A percentile compares a stretch with the other conserved stretches of the same genome.
Conservation (phyloP, 1,140 invertebrate species). For the Stegodyphus dumicola region DNA sequence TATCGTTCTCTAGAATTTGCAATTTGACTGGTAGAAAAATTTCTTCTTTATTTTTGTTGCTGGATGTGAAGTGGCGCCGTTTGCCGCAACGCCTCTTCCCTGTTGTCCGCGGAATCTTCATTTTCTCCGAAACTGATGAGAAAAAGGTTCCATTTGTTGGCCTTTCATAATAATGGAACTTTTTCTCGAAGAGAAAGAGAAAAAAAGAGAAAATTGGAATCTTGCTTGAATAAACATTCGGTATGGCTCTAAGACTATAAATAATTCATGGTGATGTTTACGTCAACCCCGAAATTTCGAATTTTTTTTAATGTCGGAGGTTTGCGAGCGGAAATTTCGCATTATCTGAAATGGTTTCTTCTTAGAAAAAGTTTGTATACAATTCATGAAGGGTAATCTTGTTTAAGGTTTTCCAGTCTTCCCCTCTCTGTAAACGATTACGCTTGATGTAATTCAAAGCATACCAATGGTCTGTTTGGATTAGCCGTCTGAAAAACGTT, state of each 20-base stretch:
- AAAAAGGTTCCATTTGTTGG: conserved; percentile 61
- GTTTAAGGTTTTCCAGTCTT: conserved; percentile 50
- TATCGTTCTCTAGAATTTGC: conserved; percentile 55
- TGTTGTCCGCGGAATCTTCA: conserved; percentile 57
- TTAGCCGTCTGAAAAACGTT: conserved; percentile 21
- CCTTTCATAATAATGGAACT: conserved; percentile 61
- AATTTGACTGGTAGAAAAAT: conserved; percentile 59
- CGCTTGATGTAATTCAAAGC: conserved; percentile 49
- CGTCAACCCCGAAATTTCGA: conserved; percentile 50
- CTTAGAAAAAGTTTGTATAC: conserved; percentile 55
- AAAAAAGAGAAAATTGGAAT: conserved; percentile 59
- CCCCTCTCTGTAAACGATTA: conserved; percentile 53
- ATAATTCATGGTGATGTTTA: conserved; percentile 61
- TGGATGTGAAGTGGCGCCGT: conserved; percentile 17
- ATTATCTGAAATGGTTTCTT: conserved; percentile 55
- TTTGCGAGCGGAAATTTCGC: conserved; percentile 59
- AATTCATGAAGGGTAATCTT: conserved; percentile 58
- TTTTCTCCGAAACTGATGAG: conserved; percentile 57
- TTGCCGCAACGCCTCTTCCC: conserved; percentile 53
- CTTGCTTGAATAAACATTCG: conserved; percentile 61
- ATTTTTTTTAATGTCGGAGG: conserved; percentile 40
- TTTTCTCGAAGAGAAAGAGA: conserved; percentile 14
- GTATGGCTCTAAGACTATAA: conserved; percentile 58
- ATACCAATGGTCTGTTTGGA: conserved; percentile 37
- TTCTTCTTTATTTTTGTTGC: conserved; percentile 42